Percentiles rank a stretch among this genome's conserved stretches.
Evolutionary conservation across 2,888 invertebrate genomes (phyloP).

Genomic region (Acronicta alni): DNA sequence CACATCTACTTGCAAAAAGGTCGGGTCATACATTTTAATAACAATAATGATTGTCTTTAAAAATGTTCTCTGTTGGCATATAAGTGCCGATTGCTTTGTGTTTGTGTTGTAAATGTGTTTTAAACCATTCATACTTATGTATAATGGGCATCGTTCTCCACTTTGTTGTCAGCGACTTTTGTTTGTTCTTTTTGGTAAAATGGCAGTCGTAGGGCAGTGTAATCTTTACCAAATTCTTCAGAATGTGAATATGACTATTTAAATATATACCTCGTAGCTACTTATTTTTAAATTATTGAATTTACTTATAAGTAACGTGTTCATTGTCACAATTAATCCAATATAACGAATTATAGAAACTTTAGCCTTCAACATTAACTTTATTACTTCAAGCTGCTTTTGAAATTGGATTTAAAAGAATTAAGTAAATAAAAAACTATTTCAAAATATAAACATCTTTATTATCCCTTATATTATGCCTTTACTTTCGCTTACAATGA

Average conservation of each 20-base stretch:
- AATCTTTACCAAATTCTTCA: too few relatives aligned
- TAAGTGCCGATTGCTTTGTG: constrained; percentile 30
- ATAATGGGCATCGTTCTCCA: constrained; percentile 13
- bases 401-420: not conserved
- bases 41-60: constrained; percentile 9
- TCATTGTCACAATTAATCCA: too few relatives aligned
- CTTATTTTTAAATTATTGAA: too few relatives aligned
- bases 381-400: not conserved
- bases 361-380: too few relatives aligned
- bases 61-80: constrained; percentile 23
- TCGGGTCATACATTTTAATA: constrained; percentile 4
- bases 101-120: too few relatives aligned
- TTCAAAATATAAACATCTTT: constrained; percentile 76
- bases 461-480: constrained; percentile 73
- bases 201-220: not conserved
- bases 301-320: too few relatives aligned
- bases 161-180: constrained; percentile 14
- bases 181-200: not conserved
- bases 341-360: too few relatives aligned
- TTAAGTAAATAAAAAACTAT: constrained; percentile 23
- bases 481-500: constrained; percentile 68
- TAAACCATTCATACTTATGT: constrained; percentile 10
- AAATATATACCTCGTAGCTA: too few relatives aligned
- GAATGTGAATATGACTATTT: too few relatives aligned
- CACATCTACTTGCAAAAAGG: constrained; percentile 23